Conservation (phyloP, 2,797 vertebrate species). For the Pelodytes ibericus region DNA sequence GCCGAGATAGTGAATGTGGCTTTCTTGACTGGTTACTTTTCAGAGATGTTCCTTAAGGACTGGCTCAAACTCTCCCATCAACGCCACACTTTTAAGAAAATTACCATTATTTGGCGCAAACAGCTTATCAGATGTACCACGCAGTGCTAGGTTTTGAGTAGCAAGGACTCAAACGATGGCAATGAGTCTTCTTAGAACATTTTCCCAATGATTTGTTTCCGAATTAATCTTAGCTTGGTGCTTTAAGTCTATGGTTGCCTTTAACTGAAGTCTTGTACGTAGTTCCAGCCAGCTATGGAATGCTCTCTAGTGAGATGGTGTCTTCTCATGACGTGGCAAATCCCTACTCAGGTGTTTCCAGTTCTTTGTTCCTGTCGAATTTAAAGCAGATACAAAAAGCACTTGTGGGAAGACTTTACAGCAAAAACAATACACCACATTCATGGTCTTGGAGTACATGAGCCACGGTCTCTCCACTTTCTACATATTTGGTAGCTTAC, state of each 20-base stretch:
- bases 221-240: slow-evolving; percentile 7
- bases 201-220: slow-evolving; percentile 25
- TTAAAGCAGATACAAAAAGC: no score
- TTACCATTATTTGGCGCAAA: slow-evolving; percentile 28
- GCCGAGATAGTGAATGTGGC: slow-evolving; percentile 10
- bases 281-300: slow-evolving; percentile 31
- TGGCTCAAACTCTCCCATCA: slow-evolving; percentile 19
- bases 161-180: slow-evolving; percentile 31
- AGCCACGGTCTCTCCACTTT: slow-evolving; percentile 25
- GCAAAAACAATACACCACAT: no score
- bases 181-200: slow-evolving; percentile 36
- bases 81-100: slow-evolving; percentile 5
- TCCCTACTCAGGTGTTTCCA: no score
- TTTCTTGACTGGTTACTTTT: slow-evolving; percentile 10
- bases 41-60: slow-evolving; percentile 9
- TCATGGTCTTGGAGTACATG: slow-evolving; percentile 27
- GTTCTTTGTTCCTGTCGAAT: no score
- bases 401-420: no score
- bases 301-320: slow-evolving; percentile 11
- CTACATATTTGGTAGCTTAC: slow-evolving; percentile 26
- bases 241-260: slow-evolving; percentile 24
- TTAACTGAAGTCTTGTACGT: slow-evolving; percentile 11
- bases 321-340: slow-evolving; percentile 6
- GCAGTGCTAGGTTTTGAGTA: slow-evolving; percentile 25
- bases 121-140: slow-evolving; percentile 21